Conservation (phyloP, 2,797 vertebrate species). For the Astyanax mexicanus region DNA sequence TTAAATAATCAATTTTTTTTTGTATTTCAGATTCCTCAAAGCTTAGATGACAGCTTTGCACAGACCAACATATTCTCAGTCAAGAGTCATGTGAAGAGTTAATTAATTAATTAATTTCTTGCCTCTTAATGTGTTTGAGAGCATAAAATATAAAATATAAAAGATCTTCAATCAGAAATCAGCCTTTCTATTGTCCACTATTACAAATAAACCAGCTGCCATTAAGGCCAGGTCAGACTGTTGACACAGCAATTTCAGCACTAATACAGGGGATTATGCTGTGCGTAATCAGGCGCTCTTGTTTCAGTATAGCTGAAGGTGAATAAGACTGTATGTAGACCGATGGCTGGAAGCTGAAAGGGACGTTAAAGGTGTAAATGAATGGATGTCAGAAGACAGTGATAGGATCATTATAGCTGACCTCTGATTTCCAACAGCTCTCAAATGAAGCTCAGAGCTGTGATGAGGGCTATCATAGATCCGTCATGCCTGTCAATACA, state of each 20-base stretch:
- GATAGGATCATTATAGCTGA: slow-evolving; percentile 59
- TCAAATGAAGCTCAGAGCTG: slow-evolving; percentile 13
- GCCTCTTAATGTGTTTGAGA: no score
- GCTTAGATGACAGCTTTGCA: no score
- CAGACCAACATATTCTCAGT: no score
- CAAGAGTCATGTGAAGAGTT: no score
- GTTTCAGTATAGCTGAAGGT: background rate
- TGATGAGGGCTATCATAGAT: background rate
- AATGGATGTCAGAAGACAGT: slow-evolving; percentile 64
- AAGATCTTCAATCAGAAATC: no score
- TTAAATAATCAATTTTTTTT: no score
- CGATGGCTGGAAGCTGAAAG: slow-evolving; percentile 52
- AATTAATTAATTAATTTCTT: no score
- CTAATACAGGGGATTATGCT: background rate
- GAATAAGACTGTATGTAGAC: slow-evolving; percentile 50
- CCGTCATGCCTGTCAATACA: background rate
- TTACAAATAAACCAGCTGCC: no score
- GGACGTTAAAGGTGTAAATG: slow-evolving; percentile 41
- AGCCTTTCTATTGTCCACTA: no score
- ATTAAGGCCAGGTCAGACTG: no score
- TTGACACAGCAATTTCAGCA: background rate
- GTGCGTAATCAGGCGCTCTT: background rate
- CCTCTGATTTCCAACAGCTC: slow-evolving; percentile 32
- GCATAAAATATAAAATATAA: no score
- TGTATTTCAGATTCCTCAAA: no score